Evolutionary conservation across 2,113 vertebrate genomes (phyloP).

Genomic region (Potamarius usumacintae): DNA sequence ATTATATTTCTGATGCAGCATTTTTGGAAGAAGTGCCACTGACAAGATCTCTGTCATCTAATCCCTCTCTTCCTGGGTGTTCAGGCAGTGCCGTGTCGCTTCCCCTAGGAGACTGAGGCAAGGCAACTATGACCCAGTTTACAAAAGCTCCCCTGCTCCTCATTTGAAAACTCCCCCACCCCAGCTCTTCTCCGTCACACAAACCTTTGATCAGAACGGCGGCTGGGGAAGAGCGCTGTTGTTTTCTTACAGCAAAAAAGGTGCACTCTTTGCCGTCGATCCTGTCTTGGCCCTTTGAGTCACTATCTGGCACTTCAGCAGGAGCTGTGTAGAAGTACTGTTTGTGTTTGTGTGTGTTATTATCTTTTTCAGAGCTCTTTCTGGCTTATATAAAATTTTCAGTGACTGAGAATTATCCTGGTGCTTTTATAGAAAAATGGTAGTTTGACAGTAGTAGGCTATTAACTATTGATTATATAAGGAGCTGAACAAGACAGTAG

Average conservation of each 20-base stretch:
- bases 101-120: constrained; percentile 46
- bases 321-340: constrained; percentile 50
- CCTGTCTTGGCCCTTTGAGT: constrained; percentile 59
- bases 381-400: constrained; percentile 5
- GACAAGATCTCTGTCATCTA: constrained; percentile 53
- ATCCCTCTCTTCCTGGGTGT: constrained; percentile 56
- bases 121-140: constrained; percentile 68
- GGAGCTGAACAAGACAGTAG: neutral
- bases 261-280: constrained; percentile 55
- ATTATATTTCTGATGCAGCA: constrained; percentile 56
- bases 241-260: constrained; percentile 68
- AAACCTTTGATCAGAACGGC: constrained; percentile 66
- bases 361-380: constrained; percentile 12
- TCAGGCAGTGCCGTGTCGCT: constrained; percentile 44
- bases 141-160: constrained; percentile 61
- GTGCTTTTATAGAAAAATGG: neutral
- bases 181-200: constrained; percentile 47
- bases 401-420: neutral
- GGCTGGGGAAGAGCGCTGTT: constrained; percentile 68
- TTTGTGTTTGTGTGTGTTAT: constrained; percentile 26
- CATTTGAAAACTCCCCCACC: constrained; percentile 58
- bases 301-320: constrained; percentile 51
- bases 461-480: neutral
- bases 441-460: neutral
- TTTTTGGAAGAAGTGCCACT: constrained; percentile 26